Evolutionary conservation across 2,888 invertebrate genomes (phyloP).

Genomic region (Eristalinus aeneus): DNA sequence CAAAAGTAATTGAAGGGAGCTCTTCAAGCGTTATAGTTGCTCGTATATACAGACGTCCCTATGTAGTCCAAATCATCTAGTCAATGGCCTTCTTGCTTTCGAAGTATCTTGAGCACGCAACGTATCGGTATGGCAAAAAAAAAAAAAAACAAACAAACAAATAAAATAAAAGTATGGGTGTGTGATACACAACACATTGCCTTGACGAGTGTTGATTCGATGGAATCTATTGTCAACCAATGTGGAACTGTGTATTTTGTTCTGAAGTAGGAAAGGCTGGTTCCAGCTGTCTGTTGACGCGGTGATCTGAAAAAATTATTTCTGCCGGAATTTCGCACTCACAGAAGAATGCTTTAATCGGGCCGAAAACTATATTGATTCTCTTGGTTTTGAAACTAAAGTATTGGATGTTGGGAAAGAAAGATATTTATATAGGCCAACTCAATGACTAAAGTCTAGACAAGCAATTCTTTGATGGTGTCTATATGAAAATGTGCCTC

Average conservation of each 20-base stretch:
- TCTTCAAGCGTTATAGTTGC: background rate
- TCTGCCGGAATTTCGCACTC: no score
- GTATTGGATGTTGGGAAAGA: no score
- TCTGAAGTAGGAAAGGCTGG: background rate
- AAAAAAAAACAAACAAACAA: background rate
- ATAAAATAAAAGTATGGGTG: background rate
- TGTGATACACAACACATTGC: background rate
- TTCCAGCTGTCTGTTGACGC: background rate
- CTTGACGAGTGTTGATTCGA: background rate
- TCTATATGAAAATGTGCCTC: no score
- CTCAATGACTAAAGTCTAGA: no score
- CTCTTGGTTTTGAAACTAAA: no score
- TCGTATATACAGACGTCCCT: background rate
- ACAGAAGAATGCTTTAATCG: no score
- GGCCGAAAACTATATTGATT: no score
- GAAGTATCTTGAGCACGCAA: constrained; percentile 33
- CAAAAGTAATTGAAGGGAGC: constrained; percentile 57
- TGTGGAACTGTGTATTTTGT: background rate
- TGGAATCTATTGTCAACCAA: background rate
- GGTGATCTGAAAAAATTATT: background rate
- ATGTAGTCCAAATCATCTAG: constrained; percentile 42
- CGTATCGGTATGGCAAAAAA: background rate
- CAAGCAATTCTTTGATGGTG: no score
- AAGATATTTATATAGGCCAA: no score
- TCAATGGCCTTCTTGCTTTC: constrained; percentile 59